phyloP scores from a whole-genome alignment of 1,140 invertebrate species.

The Drosophila azteca region DNA sequence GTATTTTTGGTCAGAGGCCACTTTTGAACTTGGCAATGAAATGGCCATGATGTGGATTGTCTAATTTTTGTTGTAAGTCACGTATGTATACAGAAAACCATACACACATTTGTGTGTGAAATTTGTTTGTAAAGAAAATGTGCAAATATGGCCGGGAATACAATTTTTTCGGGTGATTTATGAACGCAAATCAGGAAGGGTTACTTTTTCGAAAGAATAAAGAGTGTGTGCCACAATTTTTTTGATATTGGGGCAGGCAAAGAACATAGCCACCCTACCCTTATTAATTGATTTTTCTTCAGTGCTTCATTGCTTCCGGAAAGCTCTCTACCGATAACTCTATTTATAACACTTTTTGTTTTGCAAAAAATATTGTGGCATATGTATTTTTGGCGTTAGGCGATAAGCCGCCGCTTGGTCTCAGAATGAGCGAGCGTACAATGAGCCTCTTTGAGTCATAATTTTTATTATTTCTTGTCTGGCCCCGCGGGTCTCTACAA shows the following conservation, averaged over 20 bases:
- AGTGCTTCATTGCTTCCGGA: constrained; percentile 37
- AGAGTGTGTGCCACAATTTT: constrained; percentile 12
- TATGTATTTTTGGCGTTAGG: not conserved
- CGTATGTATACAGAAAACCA: constrained; percentile 17
- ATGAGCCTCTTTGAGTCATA: constrained; percentile 58
- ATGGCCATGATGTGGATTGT: constrained; percentile 50
- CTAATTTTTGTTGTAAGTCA: constrained; percentile 38
- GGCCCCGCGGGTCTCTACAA: constrained; percentile 29
- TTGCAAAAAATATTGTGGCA: not conserved
- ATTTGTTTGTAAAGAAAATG: not conserved
- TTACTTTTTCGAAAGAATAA: not conserved
- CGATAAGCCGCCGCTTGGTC: constrained; percentile 32
- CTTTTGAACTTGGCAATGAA: constrained; percentile 71
- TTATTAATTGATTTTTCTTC: constrained; percentile 72
- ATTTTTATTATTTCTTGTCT: constrained; percentile 60
- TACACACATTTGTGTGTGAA: not conserved
- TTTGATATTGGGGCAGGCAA: constrained; percentile 54
- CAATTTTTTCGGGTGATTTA: constrained; percentile 10
- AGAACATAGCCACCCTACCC: constrained; percentile 1
- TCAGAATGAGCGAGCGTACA: constrained; percentile 12
- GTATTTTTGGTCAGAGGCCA: constrained; percentile 41
- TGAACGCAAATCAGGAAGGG: not conserved
- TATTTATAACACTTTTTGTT: constrained; percentile 31
- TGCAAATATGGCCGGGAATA: not conserved
- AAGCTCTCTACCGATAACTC: constrained; percentile 23